Evolutionary conservation across 92 coral and sea anemone genomes (phyloP).

Genomic region (Pocillopora meandrina): DNA sequence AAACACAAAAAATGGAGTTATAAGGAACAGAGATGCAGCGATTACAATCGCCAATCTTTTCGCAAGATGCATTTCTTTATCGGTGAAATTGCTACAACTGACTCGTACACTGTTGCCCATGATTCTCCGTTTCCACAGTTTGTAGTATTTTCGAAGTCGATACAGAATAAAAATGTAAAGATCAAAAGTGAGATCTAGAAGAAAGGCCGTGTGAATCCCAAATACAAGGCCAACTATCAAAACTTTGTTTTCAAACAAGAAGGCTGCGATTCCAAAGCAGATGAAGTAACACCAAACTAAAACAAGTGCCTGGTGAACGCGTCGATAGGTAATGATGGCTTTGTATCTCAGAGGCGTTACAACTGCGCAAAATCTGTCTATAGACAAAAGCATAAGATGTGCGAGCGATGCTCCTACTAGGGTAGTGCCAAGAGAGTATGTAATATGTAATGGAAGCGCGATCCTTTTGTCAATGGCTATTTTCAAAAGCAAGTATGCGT

Average conservation of each 20-base stretch:
- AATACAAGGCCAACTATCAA: slow-evolving; percentile 1
- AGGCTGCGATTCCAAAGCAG: slow-evolving; percentile 20
- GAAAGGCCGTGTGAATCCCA: neutral
- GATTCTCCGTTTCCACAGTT: slow-evolving; percentile 5
- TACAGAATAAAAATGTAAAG: neutral
- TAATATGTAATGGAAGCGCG: slow-evolving; percentile 6
- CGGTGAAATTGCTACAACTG: neutral
- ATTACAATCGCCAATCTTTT: slow-evolving; percentile 3
- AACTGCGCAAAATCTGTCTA: slow-evolving; percentile 28
- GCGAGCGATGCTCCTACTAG: slow-evolving; percentile 19
- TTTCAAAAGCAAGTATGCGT: slow-evolving; percentile 17
- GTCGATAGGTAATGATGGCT: slow-evolving; percentile 5
- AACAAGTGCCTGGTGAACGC: neutral
- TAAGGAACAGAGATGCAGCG: neutral
- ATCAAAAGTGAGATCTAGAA: neutral
- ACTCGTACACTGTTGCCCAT: neutral
- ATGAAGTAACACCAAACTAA: slow-evolving; percentile 17
- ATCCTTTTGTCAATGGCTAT: neutral
- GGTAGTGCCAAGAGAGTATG: slow-evolving; percentile 4
- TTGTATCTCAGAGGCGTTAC: slow-evolving; percentile 22
- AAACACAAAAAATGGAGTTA: slow-evolving; percentile 8
- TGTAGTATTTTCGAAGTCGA: slow-evolving; percentile 9
- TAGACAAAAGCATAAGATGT: slow-evolving; percentile 6
- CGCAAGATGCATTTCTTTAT: slow-evolving; percentile 9
- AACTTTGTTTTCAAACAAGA: neutral